Base-by-base conservation (phyloP, 2,797 vertebrate species). In the Heteromormyrus szaboi region DNA sequence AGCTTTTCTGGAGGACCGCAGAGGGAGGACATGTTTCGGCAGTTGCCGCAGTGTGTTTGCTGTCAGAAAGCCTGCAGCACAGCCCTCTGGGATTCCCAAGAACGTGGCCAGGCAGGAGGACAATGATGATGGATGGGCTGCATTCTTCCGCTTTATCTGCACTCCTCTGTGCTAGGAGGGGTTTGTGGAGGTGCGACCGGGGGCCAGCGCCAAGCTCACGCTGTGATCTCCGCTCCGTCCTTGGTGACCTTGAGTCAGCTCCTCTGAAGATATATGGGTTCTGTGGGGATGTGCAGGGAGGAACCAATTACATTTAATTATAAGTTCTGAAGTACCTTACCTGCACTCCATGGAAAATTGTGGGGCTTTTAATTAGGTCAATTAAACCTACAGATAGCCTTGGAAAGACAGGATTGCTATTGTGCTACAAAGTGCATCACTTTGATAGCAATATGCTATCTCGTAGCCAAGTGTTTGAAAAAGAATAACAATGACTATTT, bases 101-200 rank as follows among this genome's bases (percentile, higher is more conserved):
- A 83, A 68, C 83, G 81, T 88, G 90, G 91, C 59, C 22, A 90
- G 87, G 89, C 90, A 90, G 93, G 92, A 94, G 92, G 93, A 93
- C 93, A 87, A 90, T 88, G 90, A 89, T 91, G 95, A 96, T 95
- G 93, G 93, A 95, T 91, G 89, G 91, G 93, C 91, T 88, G 7
- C 2, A 68, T 88, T 89, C 88, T 85, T 87, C 88, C 87, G 81
- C 88, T 90, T 85, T 90, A 92, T 90, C 94, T 93, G 94, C 94
- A 91, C 81, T 85, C 48, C 65, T 19, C 37, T 8, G 88, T 92
- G 93, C 92, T 93, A 92, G 89, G 88, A 92, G 89, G 88, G 93
- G 90, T 93, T 91, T n/a, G 19, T 89, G 29, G 92, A 93, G 93
- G 94, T 93, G 19, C 33, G 33, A 25, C 33, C 19, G 25, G 51